Conservation (phyloP, 2,113 vertebrate species). For the Neotoma lepida region DNA sequence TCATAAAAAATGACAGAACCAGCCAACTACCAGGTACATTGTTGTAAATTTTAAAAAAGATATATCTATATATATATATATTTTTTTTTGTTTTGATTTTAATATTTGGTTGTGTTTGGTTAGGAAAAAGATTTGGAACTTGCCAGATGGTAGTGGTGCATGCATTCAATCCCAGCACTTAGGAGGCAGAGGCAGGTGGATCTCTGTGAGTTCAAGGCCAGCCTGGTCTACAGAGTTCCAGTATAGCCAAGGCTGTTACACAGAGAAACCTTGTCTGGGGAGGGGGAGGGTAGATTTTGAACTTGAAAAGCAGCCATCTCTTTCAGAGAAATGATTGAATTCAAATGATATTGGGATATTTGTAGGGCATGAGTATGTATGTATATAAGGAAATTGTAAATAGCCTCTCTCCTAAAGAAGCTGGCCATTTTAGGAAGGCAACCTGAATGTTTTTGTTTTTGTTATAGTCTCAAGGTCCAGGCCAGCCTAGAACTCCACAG, state of each 20-base stretch:
- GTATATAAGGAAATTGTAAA: constrained; percentile 44
- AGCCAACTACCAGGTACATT: not conserved
- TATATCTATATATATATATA: too few species aligned
- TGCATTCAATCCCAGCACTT: not conserved
- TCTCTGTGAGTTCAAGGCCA: not conserved
- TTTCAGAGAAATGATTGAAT: constrained; percentile 41
- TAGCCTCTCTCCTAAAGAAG: constrained; percentile 32
- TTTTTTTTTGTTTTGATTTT: constrained; percentile 40
- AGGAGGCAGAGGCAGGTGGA: not conserved
- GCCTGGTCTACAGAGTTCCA: not conserved
- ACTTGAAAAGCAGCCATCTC: constrained; percentile 58
- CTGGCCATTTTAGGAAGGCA: constrained; percentile 37
- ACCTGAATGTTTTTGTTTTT: not conserved
- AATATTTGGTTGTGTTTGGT: not conserved
- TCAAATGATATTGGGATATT: not conserved
- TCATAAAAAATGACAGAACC: constrained; percentile 50
- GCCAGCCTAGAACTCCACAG: not conserved
- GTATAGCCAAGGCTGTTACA: not conserved
- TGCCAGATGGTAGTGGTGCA: not conserved
- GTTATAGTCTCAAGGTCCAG: not conserved
- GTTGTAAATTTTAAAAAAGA: constrained; percentile 56
- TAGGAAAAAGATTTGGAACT: constrained; percentile 52
- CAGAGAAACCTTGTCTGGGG: not conserved
- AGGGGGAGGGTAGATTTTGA: not conserved
- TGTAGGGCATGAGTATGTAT: not conserved